phyloP scores from a whole-genome alignment of 2,113 vertebrate species.

The Sylvicapra grimmia region DNA sequence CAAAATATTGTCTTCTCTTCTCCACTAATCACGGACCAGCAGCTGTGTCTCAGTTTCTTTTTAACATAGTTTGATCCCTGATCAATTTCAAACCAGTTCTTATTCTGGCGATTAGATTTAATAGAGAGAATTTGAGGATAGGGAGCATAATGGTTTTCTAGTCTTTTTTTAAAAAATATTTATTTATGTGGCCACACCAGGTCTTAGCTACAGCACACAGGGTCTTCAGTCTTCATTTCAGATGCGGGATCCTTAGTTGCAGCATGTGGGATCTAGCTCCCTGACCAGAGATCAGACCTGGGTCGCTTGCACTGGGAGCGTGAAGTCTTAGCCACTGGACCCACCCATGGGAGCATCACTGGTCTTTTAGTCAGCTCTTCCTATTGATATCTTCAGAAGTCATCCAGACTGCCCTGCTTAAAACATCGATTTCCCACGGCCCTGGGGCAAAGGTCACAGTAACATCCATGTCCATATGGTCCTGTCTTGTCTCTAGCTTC shows the following conservation, averaged over 20 bases:
- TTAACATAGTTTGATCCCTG: not conserved
- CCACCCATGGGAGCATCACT: not conserved
- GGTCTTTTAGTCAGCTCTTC: not conserved
- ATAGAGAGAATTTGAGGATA: not conserved
- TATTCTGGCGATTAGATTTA: not conserved
- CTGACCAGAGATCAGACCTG: not conserved
- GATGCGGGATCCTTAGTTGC: not conserved
- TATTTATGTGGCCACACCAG: not conserved
- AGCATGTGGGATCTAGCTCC: not conserved
- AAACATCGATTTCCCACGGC: not conserved
- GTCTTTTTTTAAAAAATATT: not conserved
- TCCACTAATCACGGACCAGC: not conserved
- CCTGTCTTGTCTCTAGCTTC: not conserved
- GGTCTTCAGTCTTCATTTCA: not conserved
- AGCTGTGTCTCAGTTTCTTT: not conserved
- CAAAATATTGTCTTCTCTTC: not conserved
- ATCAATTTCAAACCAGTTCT: not conserved
- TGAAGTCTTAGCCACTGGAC: not conserved
- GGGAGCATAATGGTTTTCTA: not conserved
- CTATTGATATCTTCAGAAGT: not conserved
- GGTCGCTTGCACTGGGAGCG: not conserved
- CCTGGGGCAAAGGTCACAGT: not conserved
- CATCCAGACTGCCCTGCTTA: not conserved
- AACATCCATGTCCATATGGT: not conserved
- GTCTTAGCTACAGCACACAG: not conserved